A percentile compares a stretch with the other conserved stretches of the same genome.
Evolutionary conservation across 2,113 vertebrate species (phyloP).

Genomic region (Erythrolamprus reginae): DNA sequence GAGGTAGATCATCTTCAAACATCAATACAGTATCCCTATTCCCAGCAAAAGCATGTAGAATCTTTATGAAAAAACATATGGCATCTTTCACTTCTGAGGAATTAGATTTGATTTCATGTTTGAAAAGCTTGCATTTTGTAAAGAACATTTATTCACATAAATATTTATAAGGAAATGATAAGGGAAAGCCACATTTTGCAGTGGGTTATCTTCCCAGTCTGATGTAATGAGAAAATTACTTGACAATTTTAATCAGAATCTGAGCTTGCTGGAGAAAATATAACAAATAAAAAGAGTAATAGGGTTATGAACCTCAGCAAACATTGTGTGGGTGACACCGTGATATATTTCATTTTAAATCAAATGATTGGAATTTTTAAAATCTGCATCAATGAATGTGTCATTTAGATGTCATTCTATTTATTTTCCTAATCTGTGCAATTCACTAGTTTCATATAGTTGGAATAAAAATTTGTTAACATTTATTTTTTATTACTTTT

Average conservation of each 20-base stretch:
- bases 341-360: background rate
- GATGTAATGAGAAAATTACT: background rate
- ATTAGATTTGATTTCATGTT: background rate
- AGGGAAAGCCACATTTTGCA: background rate
- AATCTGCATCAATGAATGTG: background rate
- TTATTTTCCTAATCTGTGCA: background rate
- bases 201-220: background rate
- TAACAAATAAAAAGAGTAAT: background rate
- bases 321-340: background rate
- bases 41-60: background rate
- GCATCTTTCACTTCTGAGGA: background rate
- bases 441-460: background rate
- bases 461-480: background rate
- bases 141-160: background rate
- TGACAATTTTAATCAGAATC: background rate
- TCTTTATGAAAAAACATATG: background rate
- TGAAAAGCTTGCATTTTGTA: background rate
- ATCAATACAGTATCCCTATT: background rate
- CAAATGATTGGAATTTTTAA: background rate
- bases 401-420: background rate
- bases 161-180: background rate
- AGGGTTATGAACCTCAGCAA: background rate
- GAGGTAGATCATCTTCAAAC: background rate
- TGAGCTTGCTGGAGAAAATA: background rate
- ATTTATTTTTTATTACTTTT: conserved; percentile 27